A percentile compares a stretch with the other conserved stretches of the same genome.
phyloP scores from a whole-genome alignment of 2,113 vertebrate species.

The Ceyx melanurus region DNA sequence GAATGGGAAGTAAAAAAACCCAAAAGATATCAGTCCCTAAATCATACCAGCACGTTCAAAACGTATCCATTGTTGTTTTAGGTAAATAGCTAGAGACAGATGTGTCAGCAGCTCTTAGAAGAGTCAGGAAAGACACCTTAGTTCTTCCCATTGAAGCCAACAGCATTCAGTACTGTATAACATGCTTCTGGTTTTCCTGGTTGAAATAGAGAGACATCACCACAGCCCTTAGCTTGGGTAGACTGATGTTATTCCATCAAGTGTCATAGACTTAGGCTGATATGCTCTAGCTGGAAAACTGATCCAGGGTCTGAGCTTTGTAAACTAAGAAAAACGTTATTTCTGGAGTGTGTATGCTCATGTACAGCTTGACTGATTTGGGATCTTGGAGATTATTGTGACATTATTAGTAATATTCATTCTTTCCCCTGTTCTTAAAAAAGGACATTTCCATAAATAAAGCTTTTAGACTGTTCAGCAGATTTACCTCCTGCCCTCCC shows the following conservation, averaged over 20 bases:
- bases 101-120: not conserved
- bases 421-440: not conserved
- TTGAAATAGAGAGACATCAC: not conserved
- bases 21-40: not conserved
- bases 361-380: not conserved
- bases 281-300: not conserved
- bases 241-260: not conserved
- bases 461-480: constrained; percentile 45
- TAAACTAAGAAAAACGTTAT: not conserved
- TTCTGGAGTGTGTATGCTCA: not conserved
- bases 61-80: not conserved
- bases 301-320: not conserved
- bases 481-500: constrained; percentile 50
- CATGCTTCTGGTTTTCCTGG: not conserved
- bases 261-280: not conserved
- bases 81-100: not conserved
- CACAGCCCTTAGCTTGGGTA: not conserved
- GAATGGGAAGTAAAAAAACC: too few relatives aligned
- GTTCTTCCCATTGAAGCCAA: not conserved
- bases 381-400: not conserved
- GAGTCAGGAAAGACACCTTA: not conserved
- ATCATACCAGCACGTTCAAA: not conserved
- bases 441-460: constrained; percentile 34
- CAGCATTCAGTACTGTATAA: not conserved
- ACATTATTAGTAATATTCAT: not conserved